Percentiles rank a stretch among this genome's conserved stretches.
These are phyloP conservation scores for Molanna angustata DNA, from an alignment of 2,888 invertebrate genomes.

Conservation along the genomic window DNA sequence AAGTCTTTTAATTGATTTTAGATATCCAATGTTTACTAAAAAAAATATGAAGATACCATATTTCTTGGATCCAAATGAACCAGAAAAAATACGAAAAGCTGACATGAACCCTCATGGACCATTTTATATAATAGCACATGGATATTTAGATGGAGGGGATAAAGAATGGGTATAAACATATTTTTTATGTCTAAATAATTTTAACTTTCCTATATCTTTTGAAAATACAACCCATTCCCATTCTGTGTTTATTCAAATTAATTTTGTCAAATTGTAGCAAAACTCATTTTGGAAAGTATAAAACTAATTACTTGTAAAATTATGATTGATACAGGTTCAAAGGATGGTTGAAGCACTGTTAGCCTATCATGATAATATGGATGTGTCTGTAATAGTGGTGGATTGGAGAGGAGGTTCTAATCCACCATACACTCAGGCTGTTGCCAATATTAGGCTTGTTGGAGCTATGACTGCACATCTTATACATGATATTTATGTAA, in stretches of 20 bases:
- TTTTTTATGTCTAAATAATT: background rate
- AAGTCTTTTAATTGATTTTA: slow-evolving; percentile 40
- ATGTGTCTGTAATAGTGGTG: slow-evolving; percentile 73
- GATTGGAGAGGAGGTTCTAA: slow-evolving; percentile 86
- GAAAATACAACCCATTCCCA: background rate
- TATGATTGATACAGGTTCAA: slow-evolving; percentile 61
- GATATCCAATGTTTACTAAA: slow-evolving; percentile 52
- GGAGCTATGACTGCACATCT: slow-evolving; percentile 82
- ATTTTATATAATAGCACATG: slow-evolving; percentile 78
- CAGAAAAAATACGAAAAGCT: slow-evolving; percentile 59
- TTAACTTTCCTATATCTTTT: background rate
- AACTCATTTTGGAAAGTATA: too few relatives aligned
- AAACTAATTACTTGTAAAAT: too few relatives aligned
- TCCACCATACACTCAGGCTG: slow-evolving; percentile 89
- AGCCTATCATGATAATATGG: slow-evolving; percentile 57
- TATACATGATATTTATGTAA: slow-evolving; percentile 53
- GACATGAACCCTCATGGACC: slow-evolving; percentile 63
- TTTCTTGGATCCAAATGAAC: slow-evolving; percentile 64
- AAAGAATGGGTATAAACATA: slow-evolving; percentile 67
- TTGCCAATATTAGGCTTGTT: slow-evolving; percentile 84
- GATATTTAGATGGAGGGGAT: slow-evolving; percentile 81
- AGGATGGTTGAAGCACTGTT: slow-evolving; percentile 72
- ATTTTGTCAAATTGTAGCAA: background rate
- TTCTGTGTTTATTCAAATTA: background rate
- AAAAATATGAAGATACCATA: slow-evolving; percentile 62